Evolutionary conservation across 2,797 vertebrate genomes (phyloP), one percentile per base, ranked within the genome.

Genomic region (Cichlasoma orientale): DNA sequence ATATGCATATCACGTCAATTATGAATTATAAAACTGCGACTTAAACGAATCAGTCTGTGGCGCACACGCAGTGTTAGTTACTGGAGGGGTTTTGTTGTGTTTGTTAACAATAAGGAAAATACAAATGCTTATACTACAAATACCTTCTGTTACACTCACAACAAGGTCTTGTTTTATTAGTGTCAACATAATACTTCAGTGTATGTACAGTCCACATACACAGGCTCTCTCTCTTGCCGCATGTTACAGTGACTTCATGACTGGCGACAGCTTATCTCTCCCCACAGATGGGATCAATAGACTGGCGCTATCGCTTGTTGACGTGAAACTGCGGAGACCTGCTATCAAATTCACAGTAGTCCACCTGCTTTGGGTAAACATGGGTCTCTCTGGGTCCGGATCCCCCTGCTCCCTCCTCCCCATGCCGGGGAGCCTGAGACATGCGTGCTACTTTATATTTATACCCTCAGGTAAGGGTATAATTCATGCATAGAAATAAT

Each of bases 191-290:
- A 73, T 57, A 77, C 84, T 63, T 72, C 1, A 6, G 72, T 75
- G 79, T 86, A 68, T 50, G 63, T 71, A 63, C 31, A 50, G 77
- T 70, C 78, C 74, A 82, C 74, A 59, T 16, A 59, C 73, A 75
- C 66, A 13, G 55, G 21, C 77, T 80, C 77, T 54, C 63, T 21
- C 63, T 31, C 68, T 56, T 75, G 44, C 61, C 7, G 85, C 87
- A 75, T 89, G 90, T 83, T 88, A 90, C 89, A 93, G 92, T 86
- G 90, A 94, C 93, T 93, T 90, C 85, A 94, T 89, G 88, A 93
- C 91, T 91, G 93, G 91, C 90, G 93, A 94, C 93, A 95, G 90
- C 93, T 95, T 95, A 95, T 95, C 95, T 94, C 85, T 94, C 91
- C 88, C 92, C 56, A 90, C 33, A 88, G 93, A 90, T 77, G 78